These are phyloP conservation scores for Notothenia coriiceps DNA, from an alignment of 2,113 vertebrate genomes.

Conservation along the genomic window DNA sequence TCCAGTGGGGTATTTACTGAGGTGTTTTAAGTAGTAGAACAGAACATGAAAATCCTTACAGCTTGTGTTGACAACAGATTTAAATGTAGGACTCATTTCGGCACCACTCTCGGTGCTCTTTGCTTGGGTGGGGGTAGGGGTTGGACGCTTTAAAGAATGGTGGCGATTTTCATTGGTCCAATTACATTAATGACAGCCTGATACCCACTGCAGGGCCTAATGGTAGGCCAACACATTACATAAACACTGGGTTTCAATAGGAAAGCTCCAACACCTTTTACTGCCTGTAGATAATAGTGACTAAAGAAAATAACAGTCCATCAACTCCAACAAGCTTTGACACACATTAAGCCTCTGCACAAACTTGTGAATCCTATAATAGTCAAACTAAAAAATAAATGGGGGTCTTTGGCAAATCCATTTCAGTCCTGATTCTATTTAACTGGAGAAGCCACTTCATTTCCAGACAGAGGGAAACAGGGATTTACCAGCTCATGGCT, in stretches of 20 bases:
- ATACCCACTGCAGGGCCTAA: neutral
- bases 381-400: neutral
- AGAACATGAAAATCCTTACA: no score
- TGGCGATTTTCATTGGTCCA: neutral
- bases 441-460: constrained; percentile 7
- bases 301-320: neutral
- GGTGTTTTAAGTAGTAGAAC: no score
- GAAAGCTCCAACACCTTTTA: neutral
- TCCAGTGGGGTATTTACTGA: no score
- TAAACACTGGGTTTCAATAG: neutral
- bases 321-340: neutral
- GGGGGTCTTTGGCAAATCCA: neutral
- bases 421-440: constrained; percentile 6
- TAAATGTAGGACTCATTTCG: no score
- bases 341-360: neutral
- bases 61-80: no score
- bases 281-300: neutral
- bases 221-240: neutral
- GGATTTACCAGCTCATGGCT: constrained; percentile 7
- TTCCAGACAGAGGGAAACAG: neutral
- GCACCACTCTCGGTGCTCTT: neutral
- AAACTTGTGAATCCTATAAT: neutral
- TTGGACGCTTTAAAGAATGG: neutral
- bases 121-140: neutral
- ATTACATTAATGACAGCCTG: neutral